These are phyloP conservation scores for Prochilodus magdalenae DNA, from an alignment of 2,113 vertebrate genomes.

Conservation along the genomic window DNA sequence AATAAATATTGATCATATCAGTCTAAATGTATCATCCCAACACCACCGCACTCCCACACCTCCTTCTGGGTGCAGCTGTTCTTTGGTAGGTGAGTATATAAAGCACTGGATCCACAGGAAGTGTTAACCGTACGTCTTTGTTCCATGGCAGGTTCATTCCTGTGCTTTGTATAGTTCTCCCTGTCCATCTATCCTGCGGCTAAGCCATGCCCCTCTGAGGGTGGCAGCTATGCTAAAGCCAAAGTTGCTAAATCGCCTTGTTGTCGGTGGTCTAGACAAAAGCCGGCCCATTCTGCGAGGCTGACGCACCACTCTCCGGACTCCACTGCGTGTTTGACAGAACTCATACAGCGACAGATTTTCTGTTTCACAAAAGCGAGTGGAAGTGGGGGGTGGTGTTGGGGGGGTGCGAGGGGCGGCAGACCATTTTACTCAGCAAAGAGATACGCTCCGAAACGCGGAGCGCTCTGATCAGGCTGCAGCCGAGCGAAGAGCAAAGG, in stretches of 20 bases:
- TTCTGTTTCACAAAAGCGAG: conserved; percentile 1
- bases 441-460: neutral
- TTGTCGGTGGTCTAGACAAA: no score
- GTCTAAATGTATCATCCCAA: no score
- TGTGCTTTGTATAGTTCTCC: neutral
- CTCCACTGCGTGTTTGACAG: neutral
- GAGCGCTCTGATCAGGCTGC: neutral
- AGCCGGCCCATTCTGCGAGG: neutral
- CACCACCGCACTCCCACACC: no score
- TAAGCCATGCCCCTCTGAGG: neutral
- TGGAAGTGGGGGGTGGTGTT: no score
- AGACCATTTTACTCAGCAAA: neutral
- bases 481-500: neutral
- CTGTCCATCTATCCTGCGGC: neutral
- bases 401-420: conserved; percentile 21
- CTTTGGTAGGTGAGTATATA: no score
- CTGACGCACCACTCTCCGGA: neutral
- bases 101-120: no score
- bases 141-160: no score
- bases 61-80: no score
- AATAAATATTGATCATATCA: no score
- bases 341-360: conserved; percentile 17
- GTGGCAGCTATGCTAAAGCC: neutral
- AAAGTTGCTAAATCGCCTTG: neutral
- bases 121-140: no score